Conservation (phyloP, 2,888 invertebrate species). For the Notocelia uddmanniana region DNA sequence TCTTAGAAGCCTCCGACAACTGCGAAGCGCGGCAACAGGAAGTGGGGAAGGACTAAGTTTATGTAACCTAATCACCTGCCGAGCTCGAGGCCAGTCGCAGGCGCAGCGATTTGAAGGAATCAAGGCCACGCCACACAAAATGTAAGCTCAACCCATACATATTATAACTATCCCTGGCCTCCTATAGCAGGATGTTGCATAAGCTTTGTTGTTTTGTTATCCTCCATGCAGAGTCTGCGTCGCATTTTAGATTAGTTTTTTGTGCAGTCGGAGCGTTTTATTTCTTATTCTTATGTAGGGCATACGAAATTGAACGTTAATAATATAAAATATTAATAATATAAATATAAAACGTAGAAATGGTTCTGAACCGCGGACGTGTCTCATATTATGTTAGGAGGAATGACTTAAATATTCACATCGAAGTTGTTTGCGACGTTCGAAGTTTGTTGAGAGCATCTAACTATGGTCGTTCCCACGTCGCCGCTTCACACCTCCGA, state of each 20-base stretch:
- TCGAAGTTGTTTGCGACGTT: slow-evolving; percentile 58
- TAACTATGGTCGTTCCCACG: slow-evolving; percentile 69
- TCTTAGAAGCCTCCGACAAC: slow-evolving; percentile 81
- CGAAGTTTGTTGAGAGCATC: slow-evolving; percentile 67
- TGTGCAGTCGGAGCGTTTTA: slow-evolving; percentile 63
- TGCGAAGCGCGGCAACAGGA: slow-evolving; percentile 83
- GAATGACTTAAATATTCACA: slow-evolving; percentile 54
- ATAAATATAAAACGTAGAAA: slow-evolving; percentile 57
- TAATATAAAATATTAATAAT: too few species aligned
- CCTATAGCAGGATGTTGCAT: slow-evolving; percentile 83
- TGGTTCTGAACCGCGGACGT: slow-evolving; percentile 47
- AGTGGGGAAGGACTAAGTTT: slow-evolving; percentile 83
- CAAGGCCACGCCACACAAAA: slow-evolving; percentile 78
- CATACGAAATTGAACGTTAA: slow-evolving; percentile 68
- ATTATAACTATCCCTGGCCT: slow-evolving; percentile 73
- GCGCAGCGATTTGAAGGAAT: slow-evolving; percentile 74
- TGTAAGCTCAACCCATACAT: slow-evolving; percentile 69
- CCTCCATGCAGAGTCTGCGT: slow-evolving; percentile 70
- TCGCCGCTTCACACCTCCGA: slow-evolving; percentile 61
- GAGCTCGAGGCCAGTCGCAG: slow-evolving; percentile 75
- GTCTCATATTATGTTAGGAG: slow-evolving; percentile 30
- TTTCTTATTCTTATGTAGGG: slow-evolving; percentile 58
- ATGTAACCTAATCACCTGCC: slow-evolving; percentile 86
- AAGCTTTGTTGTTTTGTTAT: slow-evolving; percentile 84
- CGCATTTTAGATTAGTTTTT: slow-evolving; percentile 83